Percentiles rank a stretch among this genome's conserved stretches.
Evolutionary conservation across 2,113 vertebrate species (phyloP).

Genomic region (Argyrosomus japonicus): DNA sequence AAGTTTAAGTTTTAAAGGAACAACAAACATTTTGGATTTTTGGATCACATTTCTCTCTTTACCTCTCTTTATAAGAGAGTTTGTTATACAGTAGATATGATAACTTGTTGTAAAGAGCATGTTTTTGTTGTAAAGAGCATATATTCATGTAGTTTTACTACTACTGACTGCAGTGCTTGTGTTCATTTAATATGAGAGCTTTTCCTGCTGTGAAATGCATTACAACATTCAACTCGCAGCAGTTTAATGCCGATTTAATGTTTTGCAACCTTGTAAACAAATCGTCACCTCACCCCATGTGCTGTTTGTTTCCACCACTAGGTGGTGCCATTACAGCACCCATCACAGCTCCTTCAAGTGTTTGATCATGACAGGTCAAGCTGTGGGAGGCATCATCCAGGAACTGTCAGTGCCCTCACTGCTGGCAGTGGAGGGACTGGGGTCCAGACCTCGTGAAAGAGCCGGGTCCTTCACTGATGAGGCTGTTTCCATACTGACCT

Average conservation of each 20-base stretch:
- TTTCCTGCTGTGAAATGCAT: neutral
- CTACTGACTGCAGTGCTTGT: neutral
- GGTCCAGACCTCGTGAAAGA: constrained; percentile 27
- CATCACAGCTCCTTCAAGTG: constrained; percentile 1
- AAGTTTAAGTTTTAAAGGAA: neutral
- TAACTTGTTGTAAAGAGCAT: neutral
- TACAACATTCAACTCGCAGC: neutral
- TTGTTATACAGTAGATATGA: neutral
- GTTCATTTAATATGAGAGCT: neutral
- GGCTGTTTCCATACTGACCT: constrained; percentile 78
- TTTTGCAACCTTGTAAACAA: constrained; percentile 36
- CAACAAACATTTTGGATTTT: neutral
- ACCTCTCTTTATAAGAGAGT: neutral
- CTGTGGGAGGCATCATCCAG: constrained; percentile 46
- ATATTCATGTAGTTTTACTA: neutral
- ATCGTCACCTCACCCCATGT: neutral
- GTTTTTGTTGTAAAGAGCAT: neutral
- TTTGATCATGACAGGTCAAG: constrained; percentile 66
- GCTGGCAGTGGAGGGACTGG: constrained; percentile 36
- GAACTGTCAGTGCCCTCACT: constrained; percentile 49
- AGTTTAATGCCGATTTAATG: neutral
- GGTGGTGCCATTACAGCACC: constrained; percentile 67
- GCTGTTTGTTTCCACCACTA: constrained; percentile 62
- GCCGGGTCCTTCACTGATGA: constrained; percentile 78
- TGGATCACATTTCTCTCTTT: neutral